Conservation (phyloP, 1,140 invertebrate species). For the Leptinotarsa texana region DNA sequence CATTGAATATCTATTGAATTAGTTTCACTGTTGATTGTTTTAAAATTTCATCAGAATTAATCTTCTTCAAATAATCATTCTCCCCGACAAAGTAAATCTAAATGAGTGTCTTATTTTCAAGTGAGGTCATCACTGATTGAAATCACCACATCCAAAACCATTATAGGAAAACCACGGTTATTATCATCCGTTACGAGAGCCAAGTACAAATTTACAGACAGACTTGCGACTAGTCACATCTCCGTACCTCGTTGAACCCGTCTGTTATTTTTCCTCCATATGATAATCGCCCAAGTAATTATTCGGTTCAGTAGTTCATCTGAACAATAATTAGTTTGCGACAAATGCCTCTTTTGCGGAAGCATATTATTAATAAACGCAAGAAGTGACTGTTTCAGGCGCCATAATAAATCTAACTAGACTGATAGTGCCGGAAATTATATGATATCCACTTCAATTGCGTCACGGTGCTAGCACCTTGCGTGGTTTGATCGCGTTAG, state of each 20-base stretch:
- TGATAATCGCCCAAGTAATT: neutral
- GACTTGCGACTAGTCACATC: neutral
- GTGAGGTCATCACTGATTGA: too few relatives aligned
- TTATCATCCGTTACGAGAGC: too few relatives aligned
- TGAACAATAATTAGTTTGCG: neutral
- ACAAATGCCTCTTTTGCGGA: neutral
- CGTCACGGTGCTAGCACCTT: neutral
- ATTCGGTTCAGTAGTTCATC: constrained; percentile 8
- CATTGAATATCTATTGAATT: too few relatives aligned
- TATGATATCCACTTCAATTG: neutral
- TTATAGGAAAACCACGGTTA: too few relatives aligned
- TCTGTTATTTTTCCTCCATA: neutral
- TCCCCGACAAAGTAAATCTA: too few relatives aligned
- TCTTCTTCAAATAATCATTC: too few relatives aligned
- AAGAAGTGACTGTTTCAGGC: neutral
- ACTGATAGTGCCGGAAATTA: neutral
- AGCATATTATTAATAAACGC: neutral
- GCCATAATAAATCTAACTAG: constrained; percentile 1
- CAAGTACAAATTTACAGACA: too few relatives aligned
- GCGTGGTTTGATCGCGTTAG: neutral
- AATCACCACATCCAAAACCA: too few relatives aligned
- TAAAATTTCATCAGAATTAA: too few relatives aligned
- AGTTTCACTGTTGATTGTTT: too few relatives aligned
- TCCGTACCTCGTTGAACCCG: neutral
- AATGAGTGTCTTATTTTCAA: too few relatives aligned